These are phyloP conservation scores for Neuroscelio doddi DNA, from an alignment of 2,888 invertebrate genomes.

Conservation along the genomic window DNA sequence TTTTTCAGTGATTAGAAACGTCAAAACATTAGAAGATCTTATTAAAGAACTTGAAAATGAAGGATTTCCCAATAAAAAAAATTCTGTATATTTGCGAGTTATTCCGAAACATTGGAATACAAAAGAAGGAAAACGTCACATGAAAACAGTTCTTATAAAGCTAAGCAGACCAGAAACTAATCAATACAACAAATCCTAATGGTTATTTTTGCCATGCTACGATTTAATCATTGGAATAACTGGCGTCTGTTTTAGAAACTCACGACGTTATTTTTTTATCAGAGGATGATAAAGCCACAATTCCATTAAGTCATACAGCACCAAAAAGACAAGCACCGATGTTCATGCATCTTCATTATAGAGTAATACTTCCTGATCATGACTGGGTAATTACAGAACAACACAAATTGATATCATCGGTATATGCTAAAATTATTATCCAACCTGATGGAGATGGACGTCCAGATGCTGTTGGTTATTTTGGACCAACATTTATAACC, in stretches of 20 bases:
- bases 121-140: slow-evolving; percentile 54
- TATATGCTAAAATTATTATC: slow-evolving; percentile 56
- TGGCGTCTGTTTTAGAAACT: slow-evolving; percentile 42
- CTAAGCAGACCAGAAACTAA: slow-evolving; percentile 40
- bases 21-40: no score
- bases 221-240: slow-evolving; percentile 36
- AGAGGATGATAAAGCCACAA: slow-evolving; percentile 55
- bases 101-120: slow-evolving; percentile 48
- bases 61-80: no score
- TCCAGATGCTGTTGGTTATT: slow-evolving; percentile 61
- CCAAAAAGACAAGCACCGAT: slow-evolving; percentile 59
- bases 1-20: no score
- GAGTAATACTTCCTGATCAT: slow-evolving; percentile 55
- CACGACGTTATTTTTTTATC: slow-evolving; percentile 45
- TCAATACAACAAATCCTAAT: slow-evolving; percentile 54
- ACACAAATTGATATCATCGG: slow-evolving; percentile 60
- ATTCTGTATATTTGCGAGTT: slow-evolving; percentile 53
- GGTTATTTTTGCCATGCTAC: slow-evolving; percentile 14
- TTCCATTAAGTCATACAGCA: slow-evolving; percentile 58
- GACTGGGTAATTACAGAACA: slow-evolving; percentile 56
- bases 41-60: no score
- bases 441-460: slow-evolving; percentile 50
- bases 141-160: slow-evolving; percentile 53
- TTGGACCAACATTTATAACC: slow-evolving; percentile 70
- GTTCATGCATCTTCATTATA: slow-evolving; percentile 56